These are phyloP conservation scores for Percina caprodes DNA, from an alignment of 2,113 vertebrate species.

Conservation along the genomic window DNA sequence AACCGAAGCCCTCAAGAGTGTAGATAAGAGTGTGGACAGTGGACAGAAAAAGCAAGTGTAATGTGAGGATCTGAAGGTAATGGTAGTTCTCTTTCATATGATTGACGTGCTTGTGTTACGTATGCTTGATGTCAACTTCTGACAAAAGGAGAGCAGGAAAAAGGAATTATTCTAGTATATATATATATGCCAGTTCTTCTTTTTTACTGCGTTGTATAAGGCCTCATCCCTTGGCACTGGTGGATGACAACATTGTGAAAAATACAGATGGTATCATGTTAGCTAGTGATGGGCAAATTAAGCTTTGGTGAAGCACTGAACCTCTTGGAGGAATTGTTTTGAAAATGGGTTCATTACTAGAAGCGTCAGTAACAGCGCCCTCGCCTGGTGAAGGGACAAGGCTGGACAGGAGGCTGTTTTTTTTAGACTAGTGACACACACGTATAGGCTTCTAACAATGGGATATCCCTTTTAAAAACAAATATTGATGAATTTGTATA, in stretches of 20 bases:
- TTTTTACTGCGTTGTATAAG: background rate
- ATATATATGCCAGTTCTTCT: background rate
- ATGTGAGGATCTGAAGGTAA: conserved; percentile 1
- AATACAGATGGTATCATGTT: background rate
- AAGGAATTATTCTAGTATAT: background rate
- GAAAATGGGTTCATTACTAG: too few relatives aligned
- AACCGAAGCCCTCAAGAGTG: conserved; percentile 53
- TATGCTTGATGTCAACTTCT: background rate
- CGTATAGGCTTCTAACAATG: too few relatives aligned
- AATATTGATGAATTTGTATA: too few relatives aligned
- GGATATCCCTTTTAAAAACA: too few relatives aligned
- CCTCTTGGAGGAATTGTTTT: too few relatives aligned
- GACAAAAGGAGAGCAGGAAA: background rate
- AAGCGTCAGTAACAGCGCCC: too few relatives aligned
- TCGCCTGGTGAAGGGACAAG: too few relatives aligned
- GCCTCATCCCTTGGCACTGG: background rate
- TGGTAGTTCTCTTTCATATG: background rate
- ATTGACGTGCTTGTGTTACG: background rate
- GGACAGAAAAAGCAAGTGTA: conserved; percentile 22
- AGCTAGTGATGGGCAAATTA: too few relatives aligned
- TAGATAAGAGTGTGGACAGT: background rate
- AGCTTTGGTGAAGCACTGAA: too few relatives aligned
- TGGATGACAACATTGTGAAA: background rate
- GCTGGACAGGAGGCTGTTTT: too few relatives aligned
- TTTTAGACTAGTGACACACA: too few relatives aligned